phyloP scores from a whole-genome alignment of 2,888 invertebrate species.

The Lasioglossum oenotherae region DNA sequence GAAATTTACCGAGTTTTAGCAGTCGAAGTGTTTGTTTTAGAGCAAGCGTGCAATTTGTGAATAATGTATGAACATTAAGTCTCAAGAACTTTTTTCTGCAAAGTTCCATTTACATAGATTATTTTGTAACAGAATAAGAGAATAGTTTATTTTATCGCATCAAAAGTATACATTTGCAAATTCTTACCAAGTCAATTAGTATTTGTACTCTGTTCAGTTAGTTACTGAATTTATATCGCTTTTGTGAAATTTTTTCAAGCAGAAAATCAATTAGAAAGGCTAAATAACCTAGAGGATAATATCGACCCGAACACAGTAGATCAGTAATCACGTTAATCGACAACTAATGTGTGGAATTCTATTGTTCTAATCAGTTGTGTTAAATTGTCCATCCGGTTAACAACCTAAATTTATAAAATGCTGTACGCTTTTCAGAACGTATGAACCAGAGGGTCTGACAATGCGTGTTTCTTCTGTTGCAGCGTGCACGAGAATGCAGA shows the following conservation, averaged over 20 bases:
- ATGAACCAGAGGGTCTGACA: neutral
- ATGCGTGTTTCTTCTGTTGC: conserved; percentile 66
- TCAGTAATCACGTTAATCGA: neutral
- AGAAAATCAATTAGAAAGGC: neutral
- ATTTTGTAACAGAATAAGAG: neutral
- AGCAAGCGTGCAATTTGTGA: neutral
- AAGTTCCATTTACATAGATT: neutral
- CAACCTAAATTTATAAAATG: neutral
- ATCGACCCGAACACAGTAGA: neutral
- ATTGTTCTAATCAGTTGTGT: neutral
- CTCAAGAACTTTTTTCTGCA: neutral
- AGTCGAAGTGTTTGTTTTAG: too few species aligned
- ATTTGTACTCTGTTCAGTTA: neutral
- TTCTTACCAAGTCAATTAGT: neutral
- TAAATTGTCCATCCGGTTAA: neutral
- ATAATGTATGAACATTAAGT: neutral
- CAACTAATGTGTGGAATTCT: neutral
- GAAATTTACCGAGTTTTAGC: neutral
- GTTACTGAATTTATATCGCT: neutral
- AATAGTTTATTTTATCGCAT: neutral
- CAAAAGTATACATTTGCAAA: neutral
- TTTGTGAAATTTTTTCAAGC: neutral
- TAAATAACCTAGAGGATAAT: too few species aligned
- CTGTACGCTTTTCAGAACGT: neutral
- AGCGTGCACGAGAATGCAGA: conserved; percentile 83